Conservation (phyloP, 2,113 vertebrate genomes). For the Vimba vimba region DNA sequence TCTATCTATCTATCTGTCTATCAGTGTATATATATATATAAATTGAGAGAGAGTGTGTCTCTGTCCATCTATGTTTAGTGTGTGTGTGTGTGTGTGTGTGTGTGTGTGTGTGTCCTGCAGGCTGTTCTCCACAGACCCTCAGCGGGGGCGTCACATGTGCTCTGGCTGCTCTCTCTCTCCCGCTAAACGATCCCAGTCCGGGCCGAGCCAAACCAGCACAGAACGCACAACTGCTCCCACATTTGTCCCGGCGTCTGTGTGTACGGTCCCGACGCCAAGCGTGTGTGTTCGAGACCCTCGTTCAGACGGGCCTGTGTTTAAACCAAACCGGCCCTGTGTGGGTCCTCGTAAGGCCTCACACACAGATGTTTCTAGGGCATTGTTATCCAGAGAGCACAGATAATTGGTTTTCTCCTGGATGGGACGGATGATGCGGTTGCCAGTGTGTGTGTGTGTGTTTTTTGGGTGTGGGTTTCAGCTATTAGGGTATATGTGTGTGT, state of each 20-base stretch:
- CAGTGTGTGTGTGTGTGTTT: slow-evolving; percentile 53
- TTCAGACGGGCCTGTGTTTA: slow-evolving; percentile 58
- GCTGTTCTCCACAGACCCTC: slow-evolving; percentile 62
- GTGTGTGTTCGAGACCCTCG: slow-evolving; percentile 49
- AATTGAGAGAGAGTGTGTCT: neutral
- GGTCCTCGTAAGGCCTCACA: slow-evolving; percentile 62
- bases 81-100: too few relatives aligned
- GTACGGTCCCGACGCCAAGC: slow-evolving; percentile 61
- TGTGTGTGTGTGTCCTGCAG: slow-evolving; percentile 52
- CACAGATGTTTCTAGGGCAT: slow-evolving; percentile 77
- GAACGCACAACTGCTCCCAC: slow-evolving; percentile 59
- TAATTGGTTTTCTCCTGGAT: slow-evolving; percentile 74
- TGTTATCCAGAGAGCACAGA: slow-evolving; percentile 70
- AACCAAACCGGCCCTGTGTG: slow-evolving; percentile 66
- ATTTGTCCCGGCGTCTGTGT: slow-evolving; percentile 73
- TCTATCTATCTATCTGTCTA: too few relatives aligned
- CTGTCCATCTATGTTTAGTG: slow-evolving; percentile 4
- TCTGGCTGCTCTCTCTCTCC: slow-evolving; percentile 50
- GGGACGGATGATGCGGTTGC: slow-evolving; percentile 66
- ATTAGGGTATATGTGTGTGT: slow-evolving; percentile 10
- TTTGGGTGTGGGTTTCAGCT: slow-evolving; percentile 27
- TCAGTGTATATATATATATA: neutral
- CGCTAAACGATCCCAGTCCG: slow-evolving; percentile 32
- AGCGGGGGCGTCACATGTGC: slow-evolving; percentile 60
- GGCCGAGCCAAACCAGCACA: slow-evolving; percentile 62